Conservation (phyloP, 2,797 vertebrate genomes). For the Oceanodroma leucorhoa region DNA sequence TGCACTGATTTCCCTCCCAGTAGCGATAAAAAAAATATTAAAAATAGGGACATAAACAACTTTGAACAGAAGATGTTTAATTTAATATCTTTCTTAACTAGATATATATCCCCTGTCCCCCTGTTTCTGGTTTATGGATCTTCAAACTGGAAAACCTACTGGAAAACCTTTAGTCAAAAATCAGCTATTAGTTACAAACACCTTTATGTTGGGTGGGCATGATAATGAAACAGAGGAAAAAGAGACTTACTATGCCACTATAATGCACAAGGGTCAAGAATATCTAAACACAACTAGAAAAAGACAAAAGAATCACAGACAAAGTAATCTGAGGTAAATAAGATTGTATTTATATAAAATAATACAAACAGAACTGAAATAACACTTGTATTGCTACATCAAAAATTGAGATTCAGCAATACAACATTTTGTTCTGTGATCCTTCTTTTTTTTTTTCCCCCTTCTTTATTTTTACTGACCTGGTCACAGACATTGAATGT, state of each 20-base stretch:
- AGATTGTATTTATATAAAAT: conserved; percentile 42
- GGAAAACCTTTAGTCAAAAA: neutral
- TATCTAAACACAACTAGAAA: conserved; percentile 76
- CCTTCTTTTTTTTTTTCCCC: conserved; percentile 72
- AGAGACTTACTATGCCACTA: conserved; percentile 67
- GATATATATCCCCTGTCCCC: neutral
- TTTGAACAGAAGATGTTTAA: neutral
- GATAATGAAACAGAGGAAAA: conserved; percentile 66
- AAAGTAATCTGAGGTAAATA: conserved; percentile 67
- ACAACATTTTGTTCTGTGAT: conserved; percentile 81
- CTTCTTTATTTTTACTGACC: conserved; percentile 90
- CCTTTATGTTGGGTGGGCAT: conserved; percentile 47
- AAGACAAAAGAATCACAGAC: conserved; percentile 82
- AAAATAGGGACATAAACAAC: neutral
- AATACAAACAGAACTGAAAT: conserved; percentile 45
- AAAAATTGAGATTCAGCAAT: conserved; percentile 60
- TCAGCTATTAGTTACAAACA: conserved; percentile 62
- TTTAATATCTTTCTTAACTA: neutral
- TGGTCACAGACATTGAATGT: conserved; percentile 99
- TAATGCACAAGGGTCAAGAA: conserved; percentile 62
- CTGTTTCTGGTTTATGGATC: neutral
- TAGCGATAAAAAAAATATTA: neutral
- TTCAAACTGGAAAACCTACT: neutral
- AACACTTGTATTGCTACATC: conserved; percentile 41
- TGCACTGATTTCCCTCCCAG: neutral